Conservation (phyloP, 2,113 vertebrate species). For the Labrus mixtus region DNA sequence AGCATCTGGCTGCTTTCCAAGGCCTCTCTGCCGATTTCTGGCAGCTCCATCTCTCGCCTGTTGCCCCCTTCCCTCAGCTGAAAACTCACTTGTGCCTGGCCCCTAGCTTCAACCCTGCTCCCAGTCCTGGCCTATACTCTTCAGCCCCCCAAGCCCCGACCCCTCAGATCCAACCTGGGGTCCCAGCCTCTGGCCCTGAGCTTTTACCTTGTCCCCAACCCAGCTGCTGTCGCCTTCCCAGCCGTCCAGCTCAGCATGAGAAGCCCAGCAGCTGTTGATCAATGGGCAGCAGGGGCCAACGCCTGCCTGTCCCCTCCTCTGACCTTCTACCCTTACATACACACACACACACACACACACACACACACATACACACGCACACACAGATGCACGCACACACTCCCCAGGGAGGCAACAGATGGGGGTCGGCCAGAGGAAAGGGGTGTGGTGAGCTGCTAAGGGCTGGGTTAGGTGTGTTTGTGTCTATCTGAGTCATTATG, state of each 20-base stretch:
- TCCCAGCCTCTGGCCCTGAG: constrained; percentile 61
- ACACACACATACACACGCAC: constrained; percentile 21
- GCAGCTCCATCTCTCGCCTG: constrained; percentile 36
- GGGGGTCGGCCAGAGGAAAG: constrained; percentile 79
- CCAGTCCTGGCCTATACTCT: constrained; percentile 25
- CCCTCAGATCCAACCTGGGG: constrained; percentile 20
- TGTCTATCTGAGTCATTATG: background rate
- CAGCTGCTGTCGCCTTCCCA: constrained; percentile 78
- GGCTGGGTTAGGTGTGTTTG: constrained; percentile 70
- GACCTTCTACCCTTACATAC: constrained; percentile 73
- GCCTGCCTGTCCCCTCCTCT: constrained; percentile 79
- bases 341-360: constrained; percentile 55
- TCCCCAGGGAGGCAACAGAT: constrained; percentile 79
- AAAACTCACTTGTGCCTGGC: constrained; percentile 38
- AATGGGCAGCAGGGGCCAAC: constrained; percentile 81
- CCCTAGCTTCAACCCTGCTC: constrained; percentile 14
- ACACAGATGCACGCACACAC: constrained; percentile 61
- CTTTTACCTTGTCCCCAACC: constrained; percentile 61
- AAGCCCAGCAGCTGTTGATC: constrained; percentile 86
- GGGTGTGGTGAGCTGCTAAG: constrained; percentile 65
- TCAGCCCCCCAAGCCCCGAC: constrained; percentile 12
- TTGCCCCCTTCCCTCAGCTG: constrained; percentile 44
- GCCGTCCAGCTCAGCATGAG: constrained; percentile 81
- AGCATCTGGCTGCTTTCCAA: constrained; percentile 63
- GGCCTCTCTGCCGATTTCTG: constrained; percentile 27